Base-by-base conservation (phyloP, 2,113 vertebrate species). In the Ictalurus punctatus region DNA sequence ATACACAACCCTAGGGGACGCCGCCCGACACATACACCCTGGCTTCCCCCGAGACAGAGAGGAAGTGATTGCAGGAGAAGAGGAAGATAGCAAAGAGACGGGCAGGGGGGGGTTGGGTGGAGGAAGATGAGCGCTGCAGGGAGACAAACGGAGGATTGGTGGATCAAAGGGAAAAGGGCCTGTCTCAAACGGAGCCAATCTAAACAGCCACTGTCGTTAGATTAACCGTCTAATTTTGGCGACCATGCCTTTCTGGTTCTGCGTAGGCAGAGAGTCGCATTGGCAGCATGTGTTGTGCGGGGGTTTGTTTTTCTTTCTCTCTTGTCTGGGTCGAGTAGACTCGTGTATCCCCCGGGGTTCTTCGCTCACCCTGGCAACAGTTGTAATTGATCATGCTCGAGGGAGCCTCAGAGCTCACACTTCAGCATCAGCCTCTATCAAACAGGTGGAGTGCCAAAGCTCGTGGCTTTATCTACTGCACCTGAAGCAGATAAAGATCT, bases 11-110 rank as follows among this genome's bases (percentile, higher is more conserved):
- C 92, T 92, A 0, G 52, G 93, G 90, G 94, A 86, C 58, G 48
- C 25, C 89, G 90, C 89, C 92, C 54, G 30, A 74, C 92, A 92
- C 93, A 94, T 92, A 93, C 93, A 94, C 92, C 58, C 67, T 83
- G 89, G 89, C 92, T 91, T 85, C 94, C 91, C 87, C 1, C 59
- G 93, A 94, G 94, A 81, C 84, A 13, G 79, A 92, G 91, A 95
- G 95, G 95, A 95, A 95, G 94, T 94, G 93, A 95, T 92, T 89
- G 92, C 90, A 89, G 90, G 91, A 90, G 90, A 90, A 82, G 84
- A 91, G 85, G 92, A 92, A 91, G 93, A 92, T 92, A 90, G 93
- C 87, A 90, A n/a, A 73, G 87, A 92, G 90, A 88, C 86, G 91
- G 76, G 40, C 3, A n/a, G 12, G 8, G 12, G 8, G 92, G 86